A percentile compares a stretch with the other conserved stretches of the same genome.
Conservation (phyloP, 2,888 invertebrate genomes). For the Agriopis marginaria region DNA sequence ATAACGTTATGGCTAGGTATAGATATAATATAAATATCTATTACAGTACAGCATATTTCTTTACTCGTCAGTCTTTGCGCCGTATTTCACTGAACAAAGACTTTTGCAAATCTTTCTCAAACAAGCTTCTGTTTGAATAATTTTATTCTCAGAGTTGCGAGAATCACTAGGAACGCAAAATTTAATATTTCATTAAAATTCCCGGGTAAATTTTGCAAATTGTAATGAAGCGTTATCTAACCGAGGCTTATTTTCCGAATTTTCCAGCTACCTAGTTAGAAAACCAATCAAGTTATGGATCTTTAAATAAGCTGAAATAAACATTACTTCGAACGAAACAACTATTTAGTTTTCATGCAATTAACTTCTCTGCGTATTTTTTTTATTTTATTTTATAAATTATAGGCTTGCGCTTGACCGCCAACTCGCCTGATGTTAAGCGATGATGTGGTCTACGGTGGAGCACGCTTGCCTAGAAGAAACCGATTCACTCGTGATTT, state of each 20-base stretch:
- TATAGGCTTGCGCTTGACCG: too few species aligned
- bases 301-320: neutral
- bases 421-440: too few species aligned
- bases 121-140: slow-evolving; percentile 14
- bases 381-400: too few species aligned
- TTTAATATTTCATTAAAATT: slow-evolving; percentile 18
- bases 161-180: neutral
- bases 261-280: neutral
- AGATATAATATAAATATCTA: too few species aligned
- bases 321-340: neutral
- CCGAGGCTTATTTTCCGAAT: neutral
- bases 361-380: neutral
- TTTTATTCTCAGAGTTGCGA: neutral
- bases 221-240: slow-evolving; percentile 3
- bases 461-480: too few species aligned
- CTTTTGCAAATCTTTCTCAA: slow-evolving; percentile 3
- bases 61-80: too few species aligned
- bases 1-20: too few species aligned
- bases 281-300: neutral
- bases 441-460: too few species aligned
- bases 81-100: neutral
- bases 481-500: too few species aligned
- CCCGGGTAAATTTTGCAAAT: neutral
- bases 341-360: neutral
- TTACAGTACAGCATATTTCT: too few species aligned